These are phyloP conservation scores for Noctua pronuba DNA, from an alignment of 2,888 invertebrate genomes.

Conservation along the genomic window DNA sequence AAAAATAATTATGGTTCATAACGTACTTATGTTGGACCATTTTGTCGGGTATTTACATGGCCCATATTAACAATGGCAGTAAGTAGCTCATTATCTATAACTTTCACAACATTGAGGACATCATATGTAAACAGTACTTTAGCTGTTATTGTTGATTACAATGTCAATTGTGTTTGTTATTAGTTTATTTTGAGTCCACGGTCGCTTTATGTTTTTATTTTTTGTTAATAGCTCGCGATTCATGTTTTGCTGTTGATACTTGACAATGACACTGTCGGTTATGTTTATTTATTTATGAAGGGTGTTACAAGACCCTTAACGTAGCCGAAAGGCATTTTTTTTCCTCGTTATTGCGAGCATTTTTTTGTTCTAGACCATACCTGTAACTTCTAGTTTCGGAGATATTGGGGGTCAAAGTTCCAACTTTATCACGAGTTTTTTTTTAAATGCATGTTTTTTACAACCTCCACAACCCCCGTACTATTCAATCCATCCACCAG, in stretches of 20 bases:
- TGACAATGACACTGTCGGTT: not conserved
- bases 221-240: constrained; percentile 16
- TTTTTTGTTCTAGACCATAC: too few relatives aligned
- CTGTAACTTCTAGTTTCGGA: too few relatives aligned
- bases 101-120: constrained; percentile 44
- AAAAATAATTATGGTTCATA: not conserved
- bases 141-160: constrained; percentile 43
- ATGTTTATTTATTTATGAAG: not conserved
- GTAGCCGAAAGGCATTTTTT: too few relatives aligned
- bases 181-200: constrained; percentile 51
- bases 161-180: constrained; percentile 51
- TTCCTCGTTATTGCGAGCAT: too few relatives aligned
- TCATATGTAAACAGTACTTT: constrained; percentile 31
- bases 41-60: constrained; percentile 1
- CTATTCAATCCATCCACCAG: too few relatives aligned
- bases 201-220: constrained; percentile 34
- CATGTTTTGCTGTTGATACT: not conserved
- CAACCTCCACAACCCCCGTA: too few relatives aligned
- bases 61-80: constrained; percentile 8
- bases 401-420: too few relatives aligned
- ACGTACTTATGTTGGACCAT: not conserved
- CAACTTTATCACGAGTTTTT: too few relatives aligned
- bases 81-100: constrained; percentile 29
- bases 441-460: too few relatives aligned
- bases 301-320: too few relatives aligned